Evolutionary conservation across 2,888 invertebrate genomes (phyloP).

Genomic region (Dendrolimus pini): DNA sequence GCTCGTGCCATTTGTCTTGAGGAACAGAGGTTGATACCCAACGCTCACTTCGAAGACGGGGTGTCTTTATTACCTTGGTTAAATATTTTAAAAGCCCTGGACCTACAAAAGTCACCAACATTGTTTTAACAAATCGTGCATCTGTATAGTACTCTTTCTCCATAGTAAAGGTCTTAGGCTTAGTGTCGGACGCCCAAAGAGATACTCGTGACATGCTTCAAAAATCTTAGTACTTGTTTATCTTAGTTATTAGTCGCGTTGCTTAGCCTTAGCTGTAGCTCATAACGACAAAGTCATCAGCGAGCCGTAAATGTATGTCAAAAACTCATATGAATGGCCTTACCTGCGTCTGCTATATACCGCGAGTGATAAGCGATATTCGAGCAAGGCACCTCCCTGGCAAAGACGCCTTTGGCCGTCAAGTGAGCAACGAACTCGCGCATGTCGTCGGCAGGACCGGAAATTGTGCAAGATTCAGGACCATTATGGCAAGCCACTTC

Average conservation of each 20-base stretch:
- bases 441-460: conserved; percentile 81
- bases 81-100: conserved; percentile 70
- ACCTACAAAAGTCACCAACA: conserved; percentile 82
- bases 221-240: conserved; percentile 9
- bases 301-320: not conserved
- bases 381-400: conserved; percentile 76
- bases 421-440: conserved; percentile 67
- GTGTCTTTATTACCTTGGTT: conserved; percentile 73
- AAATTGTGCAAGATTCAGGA: conserved; percentile 84
- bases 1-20: conserved; percentile 31
- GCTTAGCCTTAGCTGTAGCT: conserved; percentile 80
- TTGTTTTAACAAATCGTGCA: conserved; percentile 78
- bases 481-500: conserved; percentile 89
- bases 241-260: conserved; percentile 85
- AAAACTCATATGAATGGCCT: conserved; percentile 1
- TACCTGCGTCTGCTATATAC: conserved; percentile 82
- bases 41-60: conserved; percentile 78
- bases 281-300: not conserved
- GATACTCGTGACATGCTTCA: not conserved
- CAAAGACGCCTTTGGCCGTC: conserved; percentile 47
- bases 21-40: conserved; percentile 91
- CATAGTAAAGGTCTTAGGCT: conserved; percentile 40
- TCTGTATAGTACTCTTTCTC: conserved; percentile 71
- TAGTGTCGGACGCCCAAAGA: no score
- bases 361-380: conserved; percentile 93